Evolutionary conservation across 2,888 invertebrate genomes (phyloP).

Genomic region (Ophonus ardosiacus): DNA sequence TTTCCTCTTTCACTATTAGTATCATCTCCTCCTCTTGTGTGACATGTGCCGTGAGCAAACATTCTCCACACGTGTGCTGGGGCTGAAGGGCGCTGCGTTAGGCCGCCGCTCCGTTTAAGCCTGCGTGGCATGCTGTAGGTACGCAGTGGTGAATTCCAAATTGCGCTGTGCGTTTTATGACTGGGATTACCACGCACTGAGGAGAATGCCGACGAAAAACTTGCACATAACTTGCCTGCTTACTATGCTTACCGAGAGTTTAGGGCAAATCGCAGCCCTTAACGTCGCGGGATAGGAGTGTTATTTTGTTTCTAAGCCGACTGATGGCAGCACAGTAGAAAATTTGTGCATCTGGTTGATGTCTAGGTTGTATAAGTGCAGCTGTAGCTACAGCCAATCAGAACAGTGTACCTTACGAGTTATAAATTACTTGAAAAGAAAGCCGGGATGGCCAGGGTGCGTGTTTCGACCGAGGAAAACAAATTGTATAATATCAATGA

Average conservation of each 20-base stretch:
- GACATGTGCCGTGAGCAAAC: constrained; percentile 45
- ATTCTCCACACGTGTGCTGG: constrained; percentile 26
- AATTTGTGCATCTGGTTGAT: no score
- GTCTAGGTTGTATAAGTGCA: no score
- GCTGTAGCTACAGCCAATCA: no score
- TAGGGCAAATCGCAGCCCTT: not conserved
- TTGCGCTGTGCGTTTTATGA: constrained; percentile 49
- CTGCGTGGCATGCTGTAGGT: constrained; percentile 36
- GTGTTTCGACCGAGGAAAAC: no score
- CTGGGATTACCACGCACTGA: constrained; percentile 50
- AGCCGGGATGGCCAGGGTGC: no score
- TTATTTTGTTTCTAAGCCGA: no score
- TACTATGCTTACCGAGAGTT: not conserved
- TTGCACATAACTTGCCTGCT: not conserved
- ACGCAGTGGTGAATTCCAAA: constrained; percentile 49
- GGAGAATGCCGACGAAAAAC: not conserved
- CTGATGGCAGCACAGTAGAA: no score
- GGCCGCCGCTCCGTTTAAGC: not conserved
- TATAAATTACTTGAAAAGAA: no score
- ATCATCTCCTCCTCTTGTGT: not conserved
- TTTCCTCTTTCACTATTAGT: not conserved
- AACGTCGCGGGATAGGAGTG: not conserved
- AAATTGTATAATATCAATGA: no score
- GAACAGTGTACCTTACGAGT: no score
- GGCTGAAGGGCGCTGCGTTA: not conserved